Evolutionary conservation across 2,113 vertebrate species (phyloP).

Genomic region (Oenanthe oenanthe): DNA sequence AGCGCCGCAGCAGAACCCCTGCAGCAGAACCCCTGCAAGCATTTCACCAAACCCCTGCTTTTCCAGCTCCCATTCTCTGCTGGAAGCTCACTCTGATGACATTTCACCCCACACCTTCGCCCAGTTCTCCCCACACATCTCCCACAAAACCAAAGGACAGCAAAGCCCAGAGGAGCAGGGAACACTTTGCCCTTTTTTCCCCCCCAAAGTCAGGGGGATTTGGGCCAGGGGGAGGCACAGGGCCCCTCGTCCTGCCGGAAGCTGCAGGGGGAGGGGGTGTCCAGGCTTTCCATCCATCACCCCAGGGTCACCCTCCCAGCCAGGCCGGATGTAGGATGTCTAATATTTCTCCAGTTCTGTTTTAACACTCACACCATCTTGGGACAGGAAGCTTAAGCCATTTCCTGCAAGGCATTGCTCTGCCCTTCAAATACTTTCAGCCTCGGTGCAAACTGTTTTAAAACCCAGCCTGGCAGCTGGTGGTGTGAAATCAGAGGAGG

Average conservation of each 20-base stretch:
- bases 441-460: neutral
- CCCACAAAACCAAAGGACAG: neutral
- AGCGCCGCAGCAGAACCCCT: no score
- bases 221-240: neutral
- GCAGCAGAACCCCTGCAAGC: neutral
- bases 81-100: neutral
- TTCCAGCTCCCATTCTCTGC: neutral
- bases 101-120: neutral
- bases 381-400: slow-evolving; percentile 58
- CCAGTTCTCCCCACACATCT: neutral
- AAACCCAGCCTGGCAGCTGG: slow-evolving; percentile 16
- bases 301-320: slow-evolving; percentile 4
- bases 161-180: neutral
- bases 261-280: neutral
- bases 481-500: slow-evolving; percentile 5
- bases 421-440: slow-evolving; percentile 23
- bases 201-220: neutral
- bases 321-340: slow-evolving; percentile 37
- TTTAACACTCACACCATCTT: slow-evolving; percentile 47
- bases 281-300: slow-evolving; percentile 12
- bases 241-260: neutral
- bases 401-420: slow-evolving; percentile 58
- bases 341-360: slow-evolving; percentile 39
- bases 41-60: neutral
- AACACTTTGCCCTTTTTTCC: neutral